phyloP scores from a whole-genome alignment of 2,113 vertebrate species.

The Carassius gibelio region DNA sequence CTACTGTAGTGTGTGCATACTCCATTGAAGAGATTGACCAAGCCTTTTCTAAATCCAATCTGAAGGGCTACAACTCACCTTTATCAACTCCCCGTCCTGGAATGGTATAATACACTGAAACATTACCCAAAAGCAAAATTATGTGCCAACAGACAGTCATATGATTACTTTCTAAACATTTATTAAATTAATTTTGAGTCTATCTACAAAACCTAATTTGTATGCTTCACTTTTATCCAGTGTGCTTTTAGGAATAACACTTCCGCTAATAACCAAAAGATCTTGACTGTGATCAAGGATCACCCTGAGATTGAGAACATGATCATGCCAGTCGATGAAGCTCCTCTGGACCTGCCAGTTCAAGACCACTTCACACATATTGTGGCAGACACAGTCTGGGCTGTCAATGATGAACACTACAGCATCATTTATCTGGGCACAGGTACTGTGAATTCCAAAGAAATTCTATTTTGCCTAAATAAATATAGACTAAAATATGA shows the following conservation, averaged over 20 bases:
- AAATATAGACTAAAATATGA: not conserved
- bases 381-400: slow-evolving; percentile 73
- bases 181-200: not conserved
- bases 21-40: slow-evolving; percentile 77
- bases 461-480: not conserved
- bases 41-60: slow-evolving; percentile 75
- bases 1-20: slow-evolving; percentile 79
- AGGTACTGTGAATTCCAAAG: slow-evolving; percentile 63
- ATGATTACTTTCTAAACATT: not conserved
- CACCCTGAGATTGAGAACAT: slow-evolving; percentile 79
- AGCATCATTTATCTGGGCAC: slow-evolving; percentile 79
- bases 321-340: slow-evolving; percentile 72
- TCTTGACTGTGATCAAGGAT: slow-evolving; percentile 72
- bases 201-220: not conserved
- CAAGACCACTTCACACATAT: slow-evolving; percentile 77
- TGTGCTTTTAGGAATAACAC: slow-evolving; percentile 70
- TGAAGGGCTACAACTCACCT: slow-evolving; percentile 75
- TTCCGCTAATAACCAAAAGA: slow-evolving; percentile 66
- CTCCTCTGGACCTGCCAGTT: slow-evolving; percentile 74
- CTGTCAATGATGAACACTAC: slow-evolving; percentile 79
- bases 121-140: not conserved
- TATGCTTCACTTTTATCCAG: slow-evolving; percentile 54
- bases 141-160: not conserved
- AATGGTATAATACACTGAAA: slow-evolving; percentile 61
- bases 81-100: slow-evolving; percentile 70